Base-by-base conservation (phyloP, 2,113 vertebrate species). In the Oceanites oceanicus region DNA sequence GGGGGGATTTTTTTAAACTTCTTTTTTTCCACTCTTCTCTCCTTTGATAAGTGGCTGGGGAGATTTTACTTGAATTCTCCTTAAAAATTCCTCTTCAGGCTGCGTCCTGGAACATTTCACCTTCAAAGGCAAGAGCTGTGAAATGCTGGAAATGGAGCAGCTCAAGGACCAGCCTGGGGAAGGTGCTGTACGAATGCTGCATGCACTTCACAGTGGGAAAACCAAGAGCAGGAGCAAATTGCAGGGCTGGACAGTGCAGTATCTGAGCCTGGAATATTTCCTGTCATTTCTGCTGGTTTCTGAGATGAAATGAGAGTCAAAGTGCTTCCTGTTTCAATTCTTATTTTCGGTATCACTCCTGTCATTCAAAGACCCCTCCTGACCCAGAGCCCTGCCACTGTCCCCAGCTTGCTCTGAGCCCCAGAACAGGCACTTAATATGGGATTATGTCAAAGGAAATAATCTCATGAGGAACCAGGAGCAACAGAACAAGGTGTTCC, bases 21-120 rank as follows among this genome's bases (percentile, higher is more conserved):
- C 42, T 18, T 9, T 23, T 62, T 63, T 44, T 27, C 21, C 16
- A 7, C 81, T 59, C 36, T 92, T 83, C 62, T 91, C 42, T 90
- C 45, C 58, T 92, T 92, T 9, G 16, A 2, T 89, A 88, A 96
- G 88, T 71, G 62, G 15, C 67, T 13, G 4, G 36, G 45, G 75
- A 96, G 79, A 71, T 92, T 95, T 93, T 88, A 82, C 42, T 92
- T 95, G 72, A 90, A 81, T 59, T 94, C 72, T 88, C 34, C 82
- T 90, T 88, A 92, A 94, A 93, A 86, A 93, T 83, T 86, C 85
- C 72, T 80, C 92, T 93, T 94, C 75, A 96, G 71, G 21, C 85
- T 77, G 80, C 90, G 63, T 79, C 67, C 82, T 96, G 96, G 90
- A 96, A 94, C 32, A 80, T 95, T 94, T 95, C 92, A 95, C 40